Evolutionary conservation across 1,140 invertebrate genomes (phyloP), one percentile per base, ranked within the genome.

Genomic region (Coboldia fuscipes): DNA sequence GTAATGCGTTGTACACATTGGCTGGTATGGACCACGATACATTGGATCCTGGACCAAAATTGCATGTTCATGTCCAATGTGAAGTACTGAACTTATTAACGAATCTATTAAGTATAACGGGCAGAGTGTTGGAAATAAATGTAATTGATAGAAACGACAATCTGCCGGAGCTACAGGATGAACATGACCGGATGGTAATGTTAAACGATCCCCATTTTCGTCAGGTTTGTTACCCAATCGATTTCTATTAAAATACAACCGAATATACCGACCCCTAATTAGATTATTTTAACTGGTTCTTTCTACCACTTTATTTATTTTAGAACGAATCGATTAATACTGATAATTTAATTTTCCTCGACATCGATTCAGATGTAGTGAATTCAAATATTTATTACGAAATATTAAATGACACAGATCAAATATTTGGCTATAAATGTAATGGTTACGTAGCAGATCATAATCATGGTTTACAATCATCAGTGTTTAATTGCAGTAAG

Each of bases 391-490:
- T 47, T 8, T 41, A 31, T 12, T 54, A 54, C 34, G 37, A 42
- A 37, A 42, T 54, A 14, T 37, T 46, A 4, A 50, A 54, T 14
- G 51, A 54, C 30, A 37, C 40, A 2, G 36, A 39, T 6, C 40
- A 35, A 13, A 23, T 54, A 1, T 20, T 54, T 4, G 41, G 32
- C 8, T 42, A 51, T 15, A 40, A 42, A 16, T 54, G 51, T 19
- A 47, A 48, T 35, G 45, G 42, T 38, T 54, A 50, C 29, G 51
- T 51, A 33, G 41, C 47, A n/a, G 51, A 54, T 45, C 51, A 54
- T 29, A 51, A 43, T 0, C n/a, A n/a, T n/a, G 47, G 43, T 31
- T 42, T 46, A 18, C 45, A 45, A 3, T 45, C 47, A 26, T 47
- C 51, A 18, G 48, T 50, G 8, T 41, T 54, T 16, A 54, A 49